phyloP scores from a whole-genome alignment of 37 sponge, comb jelly and placozoan species.

The Axinella damicornis region DNA sequence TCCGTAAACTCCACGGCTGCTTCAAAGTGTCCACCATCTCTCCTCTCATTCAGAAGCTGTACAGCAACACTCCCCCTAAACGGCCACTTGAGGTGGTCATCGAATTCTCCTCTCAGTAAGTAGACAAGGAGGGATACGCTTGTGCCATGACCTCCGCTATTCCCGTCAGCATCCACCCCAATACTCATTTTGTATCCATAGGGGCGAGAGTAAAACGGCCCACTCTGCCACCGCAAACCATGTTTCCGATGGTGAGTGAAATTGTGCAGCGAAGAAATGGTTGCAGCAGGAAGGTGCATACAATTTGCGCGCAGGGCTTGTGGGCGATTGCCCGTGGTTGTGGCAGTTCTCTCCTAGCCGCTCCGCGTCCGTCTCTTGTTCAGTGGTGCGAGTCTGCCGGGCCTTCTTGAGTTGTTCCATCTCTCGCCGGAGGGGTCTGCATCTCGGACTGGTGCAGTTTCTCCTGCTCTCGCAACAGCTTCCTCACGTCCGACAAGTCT shows the following conservation, averaged over 20 bases:
- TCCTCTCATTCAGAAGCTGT: slow-evolving; percentile 31
- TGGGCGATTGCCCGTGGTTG: no score
- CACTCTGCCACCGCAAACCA: slow-evolving; percentile 36
- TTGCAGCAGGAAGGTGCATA: no score
- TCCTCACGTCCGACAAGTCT: slow-evolving; percentile 20
- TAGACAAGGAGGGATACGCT: slow-evolving; percentile 35
- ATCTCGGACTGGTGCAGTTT: slow-evolving; percentile 30
- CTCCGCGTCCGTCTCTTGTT: no score
- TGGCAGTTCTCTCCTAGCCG: no score
- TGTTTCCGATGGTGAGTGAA: slow-evolving; percentile 25
- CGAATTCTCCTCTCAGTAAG: slow-evolving; percentile 42
- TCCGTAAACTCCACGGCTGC: slow-evolving; percentile 14
- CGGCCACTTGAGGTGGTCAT: slow-evolving; percentile 48
- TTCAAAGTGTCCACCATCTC: slow-evolving; percentile 15
- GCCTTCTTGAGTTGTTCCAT: slow-evolving; percentile 34
- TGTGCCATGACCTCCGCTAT: slow-evolving; percentile 28
- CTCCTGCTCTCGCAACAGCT: slow-evolving; percentile 11
- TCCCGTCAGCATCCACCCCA: slow-evolving; percentile 27
- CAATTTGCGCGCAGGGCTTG: no score
- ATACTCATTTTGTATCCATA: slow-evolving; percentile 50
- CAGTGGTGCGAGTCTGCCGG: background rate
- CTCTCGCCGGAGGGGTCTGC: slow-evolving; percentile 17
- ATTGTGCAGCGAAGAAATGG: slow-evolving; percentile 9
- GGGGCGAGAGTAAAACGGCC: slow-evolving; percentile 36
- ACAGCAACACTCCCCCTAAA: slow-evolving; percentile 15